phyloP scores from a whole-genome alignment of 2,797 vertebrate species.

The Botia almorhae region DNA sequence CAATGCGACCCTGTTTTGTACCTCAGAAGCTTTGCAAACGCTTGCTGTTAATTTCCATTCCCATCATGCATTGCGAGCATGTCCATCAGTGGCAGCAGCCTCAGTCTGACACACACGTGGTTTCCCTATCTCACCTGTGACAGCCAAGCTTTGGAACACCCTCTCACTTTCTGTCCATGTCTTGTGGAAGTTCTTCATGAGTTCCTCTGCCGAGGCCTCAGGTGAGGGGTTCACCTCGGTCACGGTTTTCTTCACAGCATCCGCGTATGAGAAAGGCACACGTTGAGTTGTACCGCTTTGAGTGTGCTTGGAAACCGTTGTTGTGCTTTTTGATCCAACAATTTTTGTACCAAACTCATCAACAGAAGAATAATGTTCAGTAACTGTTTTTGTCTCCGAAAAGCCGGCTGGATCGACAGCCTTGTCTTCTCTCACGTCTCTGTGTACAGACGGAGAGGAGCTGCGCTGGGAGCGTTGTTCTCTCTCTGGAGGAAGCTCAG shows the following conservation, averaged over 20 bases:
- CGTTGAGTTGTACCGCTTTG: constrained; percentile 70
- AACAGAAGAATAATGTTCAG: constrained; percentile 76
- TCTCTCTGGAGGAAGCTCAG: constrained; percentile 68
- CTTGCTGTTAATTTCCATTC: constrained; percentile 57
- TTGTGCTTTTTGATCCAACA: constrained; percentile 71
- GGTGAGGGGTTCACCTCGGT: constrained; percentile 66
- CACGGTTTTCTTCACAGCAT: constrained; percentile 84
- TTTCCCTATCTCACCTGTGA: constrained; percentile 80
- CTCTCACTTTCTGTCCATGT: constrained; percentile 88
- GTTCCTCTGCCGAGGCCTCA: constrained; percentile 77
- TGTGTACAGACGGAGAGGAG: constrained; percentile 66
- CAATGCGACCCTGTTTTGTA: not conserved
- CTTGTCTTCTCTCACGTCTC: constrained; percentile 65
- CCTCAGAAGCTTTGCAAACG: not conserved
- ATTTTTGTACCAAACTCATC: constrained; percentile 79
- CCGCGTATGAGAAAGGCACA: constrained; percentile 87
- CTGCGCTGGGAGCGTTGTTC: constrained; percentile 69
- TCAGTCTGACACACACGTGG: constrained; percentile 75
- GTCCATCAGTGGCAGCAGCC: constrained; percentile 80
- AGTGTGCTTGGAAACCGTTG: constrained; percentile 72
- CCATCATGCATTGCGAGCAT: constrained; percentile 71
- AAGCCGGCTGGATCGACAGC: constrained; percentile 67
- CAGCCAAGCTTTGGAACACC: constrained; percentile 83
- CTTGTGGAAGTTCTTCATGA: constrained; percentile 85
- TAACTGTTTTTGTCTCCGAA: constrained; percentile 77